These are phyloP conservation scores for Limnephilus auricula DNA, from an alignment of 2,888 invertebrate species.

Conservation along the genomic window DNA sequence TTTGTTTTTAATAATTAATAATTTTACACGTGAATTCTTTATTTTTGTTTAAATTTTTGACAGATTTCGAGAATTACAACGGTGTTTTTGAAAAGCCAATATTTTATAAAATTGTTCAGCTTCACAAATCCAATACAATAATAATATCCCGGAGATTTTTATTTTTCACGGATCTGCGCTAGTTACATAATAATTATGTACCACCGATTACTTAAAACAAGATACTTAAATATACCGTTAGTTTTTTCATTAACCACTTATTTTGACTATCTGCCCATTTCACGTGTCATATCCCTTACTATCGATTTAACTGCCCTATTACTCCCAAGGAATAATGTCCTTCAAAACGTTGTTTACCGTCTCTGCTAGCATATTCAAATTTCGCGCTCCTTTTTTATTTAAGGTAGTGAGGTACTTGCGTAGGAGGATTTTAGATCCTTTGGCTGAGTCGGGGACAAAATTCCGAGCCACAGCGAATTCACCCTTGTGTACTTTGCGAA, in stretches of 20 bases:
- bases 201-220: too few species aligned
- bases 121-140: too few species aligned
- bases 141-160: too few species aligned
- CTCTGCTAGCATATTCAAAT: slow-evolving; percentile 39
- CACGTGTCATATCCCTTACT: background rate
- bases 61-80: too few species aligned
- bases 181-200: too few species aligned
- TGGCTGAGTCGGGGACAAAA: slow-evolving; percentile 60
- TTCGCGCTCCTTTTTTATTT: slow-evolving; percentile 46
- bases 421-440: slow-evolving; percentile 38
- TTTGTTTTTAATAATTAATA: too few species aligned
- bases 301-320: background rate
- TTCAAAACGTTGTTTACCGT: slow-evolving; percentile 28
- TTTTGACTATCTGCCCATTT: background rate
- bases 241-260: background rate
- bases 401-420: slow-evolving; percentile 19
- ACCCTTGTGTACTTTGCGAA: slow-evolving; percentile 58
- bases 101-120: too few species aligned
- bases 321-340: background rate
- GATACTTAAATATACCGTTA: too few species aligned
- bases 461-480: slow-evolving; percentile 52
- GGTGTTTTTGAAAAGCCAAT: too few species aligned
- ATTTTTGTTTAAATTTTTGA: too few species aligned
- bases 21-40: too few species aligned
- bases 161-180: too few species aligned